Base-by-base conservation (phyloP, 64 coral and sea anemone species). In the Montipora sp. region DNA sequence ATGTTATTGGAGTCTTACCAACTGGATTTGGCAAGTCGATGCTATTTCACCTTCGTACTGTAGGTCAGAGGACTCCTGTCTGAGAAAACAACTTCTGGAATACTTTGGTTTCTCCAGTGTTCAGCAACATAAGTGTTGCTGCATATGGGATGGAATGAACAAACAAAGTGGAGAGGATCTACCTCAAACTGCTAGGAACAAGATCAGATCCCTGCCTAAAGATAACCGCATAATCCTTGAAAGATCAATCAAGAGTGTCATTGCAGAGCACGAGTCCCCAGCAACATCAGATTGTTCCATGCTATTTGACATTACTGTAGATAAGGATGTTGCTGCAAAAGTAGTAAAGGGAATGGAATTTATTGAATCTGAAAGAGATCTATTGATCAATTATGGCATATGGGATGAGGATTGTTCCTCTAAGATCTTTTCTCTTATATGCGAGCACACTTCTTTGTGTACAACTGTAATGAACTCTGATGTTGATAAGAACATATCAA, bases 41-140 rank as follows among this genome's bases (percentile, higher is more conserved):
- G 51, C 51, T 55, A 55, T 55, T 55, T 55, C 51, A 55, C 51
- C 51, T 55, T 69, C 66, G 13, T 69, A 69, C 66, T 84, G 59
- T 72, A 87, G 78, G 4, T 89, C 71, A 82, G 43, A 50, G 9
- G 84, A 77, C 46, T 82, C 55, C 50, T 95, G 94, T 75, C 78
- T 89, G 55, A 81, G 89, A 81, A 95, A 89, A 71, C 77, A 63
- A 63, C 47, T 92, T 60, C 44, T 92, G 14, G 78, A 95, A 49
- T 95, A 95, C 83, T 89, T 92, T 47, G 94, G 94, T 47, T 95
- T 92, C 77, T 74, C 73, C 68, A 22, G 59, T 74, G 51, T 74
- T 20, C 43, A 89, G 43, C 89, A 95, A 57, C 12, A 82, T 12
- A 87, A 95, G 7, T 95, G 94, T 75, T 95, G 89, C 83, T 91